Evolutionary conservation across 2,888 invertebrate species (phyloP).

Genomic region (Adineta ricciae): DNA sequence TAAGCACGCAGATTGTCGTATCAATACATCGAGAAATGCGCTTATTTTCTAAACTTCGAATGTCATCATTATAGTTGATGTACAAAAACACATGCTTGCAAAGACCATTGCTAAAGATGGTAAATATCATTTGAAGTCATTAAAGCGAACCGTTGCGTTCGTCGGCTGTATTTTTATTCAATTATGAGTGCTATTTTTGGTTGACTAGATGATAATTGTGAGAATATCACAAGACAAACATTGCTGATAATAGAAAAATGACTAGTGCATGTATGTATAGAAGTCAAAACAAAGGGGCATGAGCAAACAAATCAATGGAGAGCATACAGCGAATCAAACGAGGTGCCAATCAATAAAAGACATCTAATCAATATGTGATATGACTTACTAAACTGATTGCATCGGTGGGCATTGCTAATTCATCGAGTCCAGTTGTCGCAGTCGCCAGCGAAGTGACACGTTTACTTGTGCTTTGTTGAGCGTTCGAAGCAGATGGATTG

Average conservation of each 20-base stretch:
- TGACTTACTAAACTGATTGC: constrained; percentile 20
- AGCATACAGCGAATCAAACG: neutral
- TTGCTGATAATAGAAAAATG: neutral
- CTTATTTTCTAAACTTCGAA: neutral
- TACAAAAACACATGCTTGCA: neutral
- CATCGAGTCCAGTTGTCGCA: neutral
- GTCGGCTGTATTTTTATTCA: neutral
- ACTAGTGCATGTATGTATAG: neutral
- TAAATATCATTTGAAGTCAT: neutral
- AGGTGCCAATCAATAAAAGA: neutral
- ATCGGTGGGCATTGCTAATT: neutral
- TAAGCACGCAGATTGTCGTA: neutral
- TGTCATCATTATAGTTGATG: neutral
- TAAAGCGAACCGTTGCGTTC: neutral
- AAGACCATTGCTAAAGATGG: neutral
- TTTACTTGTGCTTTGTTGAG: neutral
- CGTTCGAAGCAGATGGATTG: neutral
- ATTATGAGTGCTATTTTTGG: neutral
- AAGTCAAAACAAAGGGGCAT: neutral
- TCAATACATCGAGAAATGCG: neutral
- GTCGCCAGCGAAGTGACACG: neutral
- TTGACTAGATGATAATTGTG: neutral
- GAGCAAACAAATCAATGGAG: neutral
- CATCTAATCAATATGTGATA: neutral
- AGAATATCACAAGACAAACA: neutral